phyloP scores from a whole-genome alignment of 2,113 vertebrate species.

The Megaleporinus macrocephalus region DNA sequence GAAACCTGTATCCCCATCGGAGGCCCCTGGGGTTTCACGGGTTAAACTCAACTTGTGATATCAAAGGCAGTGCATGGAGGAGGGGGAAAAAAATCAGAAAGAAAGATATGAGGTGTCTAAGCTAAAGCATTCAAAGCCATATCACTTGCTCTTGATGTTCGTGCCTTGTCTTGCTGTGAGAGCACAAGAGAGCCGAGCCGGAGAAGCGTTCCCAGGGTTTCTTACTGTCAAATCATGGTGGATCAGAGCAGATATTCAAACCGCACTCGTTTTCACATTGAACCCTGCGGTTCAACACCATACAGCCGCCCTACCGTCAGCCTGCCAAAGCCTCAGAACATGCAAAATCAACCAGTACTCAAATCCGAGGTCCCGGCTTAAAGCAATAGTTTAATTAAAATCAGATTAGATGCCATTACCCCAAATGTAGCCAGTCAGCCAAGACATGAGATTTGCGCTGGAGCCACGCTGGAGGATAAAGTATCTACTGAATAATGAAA shows the following conservation, averaged over 20 bases:
- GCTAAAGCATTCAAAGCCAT: conserved; percentile 2
- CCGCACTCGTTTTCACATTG: neutral
- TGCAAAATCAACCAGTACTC: neutral
- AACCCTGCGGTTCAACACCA: neutral
- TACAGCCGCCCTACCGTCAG: neutral
- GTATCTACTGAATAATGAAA: too few species aligned
- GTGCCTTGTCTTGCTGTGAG: neutral
- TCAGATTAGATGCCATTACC: too few species aligned
- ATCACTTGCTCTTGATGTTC: neutral
- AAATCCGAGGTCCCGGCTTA: too few species aligned
- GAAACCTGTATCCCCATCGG: neutral
- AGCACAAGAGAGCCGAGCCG: neutral
- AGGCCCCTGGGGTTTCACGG: neutral
- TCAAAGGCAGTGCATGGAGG: neutral
- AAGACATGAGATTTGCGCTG: too few species aligned
- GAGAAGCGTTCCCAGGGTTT: neutral
- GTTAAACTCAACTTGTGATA: neutral
- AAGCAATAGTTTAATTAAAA: too few species aligned
- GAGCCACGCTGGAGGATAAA: too few species aligned
- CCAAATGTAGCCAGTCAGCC: too few species aligned
- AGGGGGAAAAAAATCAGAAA: neutral
- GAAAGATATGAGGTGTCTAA: neutral
- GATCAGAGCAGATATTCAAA: neutral
- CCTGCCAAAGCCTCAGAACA: neutral
- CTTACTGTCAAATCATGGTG: neutral